phyloP scores from a whole-genome alignment of 2,888 invertebrate genomes.

The Myopa testacea region DNA sequence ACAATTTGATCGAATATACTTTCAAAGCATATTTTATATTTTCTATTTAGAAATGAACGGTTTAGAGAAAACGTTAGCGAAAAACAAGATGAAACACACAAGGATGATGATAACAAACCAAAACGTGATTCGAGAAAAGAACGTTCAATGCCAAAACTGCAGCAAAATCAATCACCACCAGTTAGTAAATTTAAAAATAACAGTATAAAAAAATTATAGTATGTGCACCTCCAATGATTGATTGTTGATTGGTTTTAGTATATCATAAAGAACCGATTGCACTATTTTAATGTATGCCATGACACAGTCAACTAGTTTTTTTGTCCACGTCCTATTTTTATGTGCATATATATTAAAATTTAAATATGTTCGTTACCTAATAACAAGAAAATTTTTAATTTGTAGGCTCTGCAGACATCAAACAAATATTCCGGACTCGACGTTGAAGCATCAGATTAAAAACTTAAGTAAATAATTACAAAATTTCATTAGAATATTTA shows the following conservation, averaged over 20 bases:
- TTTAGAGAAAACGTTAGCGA: conserved; percentile 35
- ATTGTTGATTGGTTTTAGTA: no score
- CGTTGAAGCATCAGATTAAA: conserved; percentile 71
- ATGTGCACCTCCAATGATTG: no score
- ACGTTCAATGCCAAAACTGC: conserved; percentile 77
- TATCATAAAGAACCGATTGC: no score
- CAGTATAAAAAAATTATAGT: background rate
- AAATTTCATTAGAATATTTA: conserved; percentile 1
- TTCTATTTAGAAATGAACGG: conserved; percentile 27
- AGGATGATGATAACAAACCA: conserved; percentile 64
- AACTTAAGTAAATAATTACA: conserved; percentile 2
- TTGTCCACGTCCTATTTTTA: background rate
- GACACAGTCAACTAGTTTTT: no score
- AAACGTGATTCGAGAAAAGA: conserved; percentile 63
- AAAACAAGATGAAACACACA: conserved; percentile 49
- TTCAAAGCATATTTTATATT: background rate
- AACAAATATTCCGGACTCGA: conserved; percentile 83
- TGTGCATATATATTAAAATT: background rate
- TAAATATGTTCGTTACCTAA: background rate
- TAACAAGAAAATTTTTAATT: conserved; percentile 47
- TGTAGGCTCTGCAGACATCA: conserved; percentile 79
- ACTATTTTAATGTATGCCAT: no score
- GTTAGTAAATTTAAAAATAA: conserved; percentile 68
- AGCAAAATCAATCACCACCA: conserved; percentile 77
- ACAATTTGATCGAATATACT: no score